A percentile compares a stretch with the other conserved stretches of the same genome.
Conservation (phyloP, 2,113 vertebrate species). For the Petaurus breviceps region DNA sequence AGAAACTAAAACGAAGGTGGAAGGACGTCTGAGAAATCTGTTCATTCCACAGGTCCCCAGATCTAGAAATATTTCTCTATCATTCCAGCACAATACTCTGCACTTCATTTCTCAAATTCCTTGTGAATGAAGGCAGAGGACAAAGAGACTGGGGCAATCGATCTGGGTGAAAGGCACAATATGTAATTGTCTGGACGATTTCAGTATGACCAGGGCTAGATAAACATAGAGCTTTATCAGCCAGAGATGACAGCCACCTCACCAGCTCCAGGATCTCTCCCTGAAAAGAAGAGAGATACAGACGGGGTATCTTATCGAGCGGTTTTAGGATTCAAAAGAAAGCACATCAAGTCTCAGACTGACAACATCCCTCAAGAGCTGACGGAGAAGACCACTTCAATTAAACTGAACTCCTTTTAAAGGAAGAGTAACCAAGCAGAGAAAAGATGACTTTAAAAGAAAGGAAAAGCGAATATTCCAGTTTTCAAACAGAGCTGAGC, state of each 20-base stretch:
- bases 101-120: conserved; percentile 25
- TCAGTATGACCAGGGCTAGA: conserved; percentile 44
- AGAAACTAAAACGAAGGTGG: conserved; percentile 61
- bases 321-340: conserved; percentile 44
- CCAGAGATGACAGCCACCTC: conserved; percentile 58
- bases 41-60: not conserved
- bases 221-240: conserved; percentile 53
- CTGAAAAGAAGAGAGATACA: conserved; percentile 20
- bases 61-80: not conserved
- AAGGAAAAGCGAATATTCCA: not conserved
- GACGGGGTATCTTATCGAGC: conserved; percentile 51
- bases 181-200: conserved; percentile 27
- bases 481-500: conserved; percentile 23
- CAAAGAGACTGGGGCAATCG: not conserved
- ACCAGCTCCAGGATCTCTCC: not conserved
- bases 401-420: not conserved
- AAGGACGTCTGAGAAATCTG: not conserved
- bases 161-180: not conserved
- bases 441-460: conserved; percentile 1
- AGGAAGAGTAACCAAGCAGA: conserved; percentile 3
- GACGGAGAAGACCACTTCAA: conserved; percentile 43
- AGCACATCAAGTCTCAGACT: conserved; percentile 24
- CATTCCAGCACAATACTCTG: not conserved
- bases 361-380: conserved; percentile 24
- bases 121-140: not conserved